These are phyloP conservation scores for Dastarcus helophoroides DNA, from an alignment of 2,888 invertebrate genomes.

Conservation along the genomic window DNA sequence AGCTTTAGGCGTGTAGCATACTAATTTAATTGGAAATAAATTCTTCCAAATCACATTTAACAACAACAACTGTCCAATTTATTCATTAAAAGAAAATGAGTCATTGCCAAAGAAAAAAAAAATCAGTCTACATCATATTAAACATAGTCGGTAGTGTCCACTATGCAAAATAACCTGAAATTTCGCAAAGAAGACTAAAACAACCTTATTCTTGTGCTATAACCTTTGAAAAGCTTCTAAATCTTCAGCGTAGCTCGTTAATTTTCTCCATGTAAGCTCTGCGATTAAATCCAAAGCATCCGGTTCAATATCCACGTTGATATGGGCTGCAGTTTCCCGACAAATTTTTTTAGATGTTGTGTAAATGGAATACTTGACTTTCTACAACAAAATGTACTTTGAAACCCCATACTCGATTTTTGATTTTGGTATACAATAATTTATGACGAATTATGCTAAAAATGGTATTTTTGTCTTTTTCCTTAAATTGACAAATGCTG, in stretches of 20 bases:
- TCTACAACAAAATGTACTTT: constrained; percentile 42
- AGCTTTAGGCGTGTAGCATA: too few relatives aligned
- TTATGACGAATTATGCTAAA: too few relatives aligned
- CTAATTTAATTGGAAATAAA: too few relatives aligned
- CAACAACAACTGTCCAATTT: too few relatives aligned
- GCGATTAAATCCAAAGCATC: constrained; percentile 47
- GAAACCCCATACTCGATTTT: constrained; percentile 3
- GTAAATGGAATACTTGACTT: constrained; percentile 44
- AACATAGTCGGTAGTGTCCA: too few relatives aligned
- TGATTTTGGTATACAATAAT: too few relatives aligned
- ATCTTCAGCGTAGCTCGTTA: constrained; percentile 44
- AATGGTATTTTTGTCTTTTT: too few relatives aligned
- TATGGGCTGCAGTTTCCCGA: constrained; percentile 41
- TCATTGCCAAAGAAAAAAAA: too few relatives aligned
- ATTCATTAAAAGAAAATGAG: too few relatives aligned
- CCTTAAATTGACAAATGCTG: too few relatives aligned
- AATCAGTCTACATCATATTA: too few relatives aligned
- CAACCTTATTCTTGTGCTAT: constrained; percentile 12
- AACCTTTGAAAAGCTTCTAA: constrained; percentile 58
- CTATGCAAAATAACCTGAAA: constrained; percentile 15
- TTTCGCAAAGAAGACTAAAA: constrained; percentile 3
- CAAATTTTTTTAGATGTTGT: constrained; percentile 44
- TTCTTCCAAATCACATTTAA: too few relatives aligned
- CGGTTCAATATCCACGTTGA: constrained; percentile 42
- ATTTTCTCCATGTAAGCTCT: constrained; percentile 48